These are phyloP conservation scores for Todus mexicanus DNA, from an alignment of 2,797 vertebrate genomes.

Conservation along the genomic window DNA sequence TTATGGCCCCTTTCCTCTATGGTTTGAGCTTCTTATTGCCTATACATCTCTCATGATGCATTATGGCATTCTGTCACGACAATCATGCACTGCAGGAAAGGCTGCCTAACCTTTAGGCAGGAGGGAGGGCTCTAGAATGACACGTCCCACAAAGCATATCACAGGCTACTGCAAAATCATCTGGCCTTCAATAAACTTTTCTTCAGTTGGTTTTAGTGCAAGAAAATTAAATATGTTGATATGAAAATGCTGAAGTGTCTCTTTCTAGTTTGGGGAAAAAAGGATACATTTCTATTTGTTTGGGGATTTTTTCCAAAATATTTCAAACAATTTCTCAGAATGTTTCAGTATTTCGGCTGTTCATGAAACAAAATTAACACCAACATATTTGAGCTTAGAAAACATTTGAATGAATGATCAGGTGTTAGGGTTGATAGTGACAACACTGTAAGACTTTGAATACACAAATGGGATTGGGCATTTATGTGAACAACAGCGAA, in stretches of 20 bases:
- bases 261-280: not conserved
- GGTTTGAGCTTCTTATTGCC: not conserved
- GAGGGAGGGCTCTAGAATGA: not conserved
- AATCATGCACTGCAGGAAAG: not conserved
- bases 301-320: not conserved
- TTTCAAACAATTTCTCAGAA: not conserved
- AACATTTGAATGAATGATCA: not conserved
- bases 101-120: not conserved
- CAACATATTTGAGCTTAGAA: not conserved
- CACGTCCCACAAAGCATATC: not conserved
- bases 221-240: not conserved
- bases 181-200: not conserved
- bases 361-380: not conserved
- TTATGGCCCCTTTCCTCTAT: not conserved
- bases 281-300: fast-evolving
- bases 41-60: not conserved
- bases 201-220: not conserved
- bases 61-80: not conserved
- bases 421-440: not conserved
- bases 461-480: not conserved
- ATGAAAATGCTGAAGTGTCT: not conserved
- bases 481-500: not conserved
- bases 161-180: not conserved
- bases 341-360: not conserved
- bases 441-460: not conserved